Percentiles rank a stretch among this genome's conserved stretches.
Conservation (phyloP, 2,888 invertebrate genomes). For the Acrobeloides nanus region DNA sequence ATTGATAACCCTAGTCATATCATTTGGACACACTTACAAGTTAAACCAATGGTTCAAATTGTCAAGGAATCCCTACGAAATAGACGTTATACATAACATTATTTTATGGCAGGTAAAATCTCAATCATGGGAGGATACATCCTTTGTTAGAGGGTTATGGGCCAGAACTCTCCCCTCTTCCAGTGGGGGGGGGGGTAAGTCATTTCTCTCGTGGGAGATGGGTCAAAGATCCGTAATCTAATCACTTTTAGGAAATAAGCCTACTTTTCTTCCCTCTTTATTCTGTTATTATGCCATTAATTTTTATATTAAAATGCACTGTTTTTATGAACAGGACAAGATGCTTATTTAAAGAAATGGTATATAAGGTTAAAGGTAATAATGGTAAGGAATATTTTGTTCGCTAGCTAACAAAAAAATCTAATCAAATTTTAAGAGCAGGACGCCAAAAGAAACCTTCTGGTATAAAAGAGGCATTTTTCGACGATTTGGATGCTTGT, state of each 20-base stretch:
- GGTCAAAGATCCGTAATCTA: not conserved
- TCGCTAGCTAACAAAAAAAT: not conserved
- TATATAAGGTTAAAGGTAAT: no score
- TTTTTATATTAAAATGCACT: conserved; percentile 3
- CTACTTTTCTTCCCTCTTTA: conserved; percentile 10
- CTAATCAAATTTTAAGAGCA: conserved; percentile 8
- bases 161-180: no score
- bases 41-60: conserved; percentile 3
- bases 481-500: conserved; percentile 4
- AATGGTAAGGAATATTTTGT: conserved; percentile 2
- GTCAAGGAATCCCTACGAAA: not conserved
- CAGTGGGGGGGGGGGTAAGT: no score
- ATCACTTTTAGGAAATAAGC: conserved; percentile 6
- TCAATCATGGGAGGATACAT: not conserved
- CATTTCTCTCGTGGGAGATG: no score
- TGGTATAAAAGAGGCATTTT: conserved; percentile 3
- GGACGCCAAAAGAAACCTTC: conserved; percentile 7
- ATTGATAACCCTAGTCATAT: conserved; percentile 4
- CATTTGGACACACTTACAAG: no score
- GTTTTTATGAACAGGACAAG: conserved; percentile 8
- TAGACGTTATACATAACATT: not conserved
- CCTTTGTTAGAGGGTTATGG: no score
- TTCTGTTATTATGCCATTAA: conserved; percentile 6
- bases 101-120: conserved; percentile 11
- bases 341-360: conserved; percentile 2